Evolutionary conservation across 2,113 vertebrate species (phyloP), one percentile per base, ranked within the genome.

Genomic region (Cariama cristata): DNA sequence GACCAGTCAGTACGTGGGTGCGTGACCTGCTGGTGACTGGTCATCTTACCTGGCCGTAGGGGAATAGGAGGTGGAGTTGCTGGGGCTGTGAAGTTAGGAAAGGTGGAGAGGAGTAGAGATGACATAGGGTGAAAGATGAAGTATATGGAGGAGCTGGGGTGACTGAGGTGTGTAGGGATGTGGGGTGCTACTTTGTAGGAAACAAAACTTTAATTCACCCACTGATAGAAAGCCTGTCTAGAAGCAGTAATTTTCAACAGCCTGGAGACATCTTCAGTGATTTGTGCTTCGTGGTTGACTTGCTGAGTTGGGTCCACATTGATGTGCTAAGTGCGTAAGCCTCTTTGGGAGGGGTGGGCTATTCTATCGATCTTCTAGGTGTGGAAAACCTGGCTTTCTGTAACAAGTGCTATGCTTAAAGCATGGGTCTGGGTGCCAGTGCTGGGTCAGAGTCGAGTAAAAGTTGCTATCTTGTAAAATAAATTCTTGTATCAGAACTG

Each of bases 281-380:
- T 5, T 9, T 28, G 27, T 33, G 44, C 33, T 72, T 56, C 56
- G n/a, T 50, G 42, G 24, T 9, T 76, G 62, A 14, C 20, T 26
- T 53, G 40, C 44, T 53, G 60, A 42, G 45, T 14, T 66, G 68
- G 59, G 45, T 20, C 3, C 12, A 3, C 3, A 4, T 6, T 1
- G 11, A 50, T 30, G 27, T 20, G 59, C 44, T 50, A 40, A 42
- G 40, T 2, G 2, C 3, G 1, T 23, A 38, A 76, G 23, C 12
- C 44, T 23, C 55, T 68, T 6, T 35, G 24, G 28, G 38, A 55
- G 42, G 62, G 32, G 22, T 15, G 5, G 44, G 59, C 14, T 80
- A 4, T 24, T 11, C 0, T 8, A 2, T 5, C 12, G 5, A 12
- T 17, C 42, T 63, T 50, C 12, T 20, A 5, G n/a, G 15, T 50